Evolutionary conservation across 2,797 vertebrate species (phyloP).

Genomic region (Naso thynnoides): DNA sequence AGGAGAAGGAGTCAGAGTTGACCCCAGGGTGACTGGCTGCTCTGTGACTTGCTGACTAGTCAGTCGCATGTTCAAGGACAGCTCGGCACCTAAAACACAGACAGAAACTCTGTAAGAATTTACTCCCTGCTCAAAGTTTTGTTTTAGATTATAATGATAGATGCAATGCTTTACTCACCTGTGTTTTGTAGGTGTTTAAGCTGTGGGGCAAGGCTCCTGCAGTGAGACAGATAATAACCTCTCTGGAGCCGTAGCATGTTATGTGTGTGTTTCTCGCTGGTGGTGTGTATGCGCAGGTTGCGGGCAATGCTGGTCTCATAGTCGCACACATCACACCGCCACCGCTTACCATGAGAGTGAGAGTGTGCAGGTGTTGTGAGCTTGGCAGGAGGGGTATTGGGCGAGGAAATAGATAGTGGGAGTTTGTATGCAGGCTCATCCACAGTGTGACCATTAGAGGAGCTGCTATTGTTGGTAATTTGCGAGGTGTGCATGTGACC

Average conservation of each 20-base stretch:
- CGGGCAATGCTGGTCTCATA: conserved; percentile 99
- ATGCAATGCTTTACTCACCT: conserved; percentile 55
- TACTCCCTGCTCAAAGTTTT: background rate
- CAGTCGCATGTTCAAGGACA: conserved; percentile 91
- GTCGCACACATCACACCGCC: conserved; percentile 98
- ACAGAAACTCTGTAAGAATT: conserved; percentile 20
- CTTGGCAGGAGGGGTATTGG: conserved; percentile 63
- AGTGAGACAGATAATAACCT: conserved; percentile 96
- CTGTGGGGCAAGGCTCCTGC: conserved; percentile 88
- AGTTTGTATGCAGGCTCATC: conserved; percentile 76
- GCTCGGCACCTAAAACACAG: conserved; percentile 87
- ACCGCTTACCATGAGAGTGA: conserved; percentile 81
- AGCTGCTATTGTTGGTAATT: conserved; percentile 59
- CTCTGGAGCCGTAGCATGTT: conserved; percentile 97
- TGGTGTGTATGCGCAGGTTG: conserved; percentile 99
- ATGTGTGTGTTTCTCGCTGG: conserved; percentile 95
- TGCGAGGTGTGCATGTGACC: conserved; percentile 66
- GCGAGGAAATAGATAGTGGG: conserved; percentile 57
- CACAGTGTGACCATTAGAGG: conserved; percentile 58
- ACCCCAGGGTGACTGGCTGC: conserved; percentile 91
- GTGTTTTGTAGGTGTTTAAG: conserved; percentile 79
- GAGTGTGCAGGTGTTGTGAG: conserved; percentile 70
- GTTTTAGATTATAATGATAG: background rate
- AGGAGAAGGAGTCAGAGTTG: conserved; percentile 92
- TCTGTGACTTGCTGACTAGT: conserved; percentile 91